These are phyloP conservation scores for Eupeodes luniger DNA, from an alignment of 2,888 invertebrate genomes.

Conservation along the genomic window DNA sequence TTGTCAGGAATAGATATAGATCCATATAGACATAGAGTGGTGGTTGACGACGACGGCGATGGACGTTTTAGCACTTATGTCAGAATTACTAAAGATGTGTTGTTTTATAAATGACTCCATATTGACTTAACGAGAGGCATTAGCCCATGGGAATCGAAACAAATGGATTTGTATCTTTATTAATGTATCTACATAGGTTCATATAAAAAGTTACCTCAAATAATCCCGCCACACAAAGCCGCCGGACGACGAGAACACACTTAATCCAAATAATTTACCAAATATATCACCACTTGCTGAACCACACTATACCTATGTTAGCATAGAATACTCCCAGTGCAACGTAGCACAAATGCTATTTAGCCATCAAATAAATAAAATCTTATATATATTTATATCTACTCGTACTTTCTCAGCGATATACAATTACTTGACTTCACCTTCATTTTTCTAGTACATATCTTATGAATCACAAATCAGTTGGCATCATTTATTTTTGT, in stretches of 20 bases:
- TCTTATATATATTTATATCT: slow-evolving; percentile 25
- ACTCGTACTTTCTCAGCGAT: slow-evolving; percentile 22
- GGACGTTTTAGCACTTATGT: slow-evolving; percentile 1
- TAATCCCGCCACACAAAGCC: background rate
- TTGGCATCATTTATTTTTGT: slow-evolving; percentile 51
- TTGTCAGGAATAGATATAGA: background rate
- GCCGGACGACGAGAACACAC: background rate
- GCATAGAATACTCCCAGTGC: background rate
- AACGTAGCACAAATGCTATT: background rate
- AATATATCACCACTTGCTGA: slow-evolving; percentile 5
- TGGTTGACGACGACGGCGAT: no score
- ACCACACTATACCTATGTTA: background rate
- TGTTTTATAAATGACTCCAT: background rate
- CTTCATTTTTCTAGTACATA: slow-evolving; percentile 42
- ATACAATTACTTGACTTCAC: slow-evolving; percentile 56
- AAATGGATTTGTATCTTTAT: slow-evolving; percentile 13
- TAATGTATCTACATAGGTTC: background rate
- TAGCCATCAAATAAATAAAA: slow-evolving; percentile 26
- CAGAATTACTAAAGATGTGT: background rate
- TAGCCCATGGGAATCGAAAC: slow-evolving; percentile 13
- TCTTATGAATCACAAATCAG: slow-evolving; percentile 60
- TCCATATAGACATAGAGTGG: no score
- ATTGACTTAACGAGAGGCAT: background rate
- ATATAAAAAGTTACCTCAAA: background rate
- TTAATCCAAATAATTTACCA: slow-evolving; percentile 27